A percentile compares a stretch with the other conserved stretches of the same genome.
phyloP scores from a whole-genome alignment of 2,888 invertebrate species.

The Dorcus hopei region DNA sequence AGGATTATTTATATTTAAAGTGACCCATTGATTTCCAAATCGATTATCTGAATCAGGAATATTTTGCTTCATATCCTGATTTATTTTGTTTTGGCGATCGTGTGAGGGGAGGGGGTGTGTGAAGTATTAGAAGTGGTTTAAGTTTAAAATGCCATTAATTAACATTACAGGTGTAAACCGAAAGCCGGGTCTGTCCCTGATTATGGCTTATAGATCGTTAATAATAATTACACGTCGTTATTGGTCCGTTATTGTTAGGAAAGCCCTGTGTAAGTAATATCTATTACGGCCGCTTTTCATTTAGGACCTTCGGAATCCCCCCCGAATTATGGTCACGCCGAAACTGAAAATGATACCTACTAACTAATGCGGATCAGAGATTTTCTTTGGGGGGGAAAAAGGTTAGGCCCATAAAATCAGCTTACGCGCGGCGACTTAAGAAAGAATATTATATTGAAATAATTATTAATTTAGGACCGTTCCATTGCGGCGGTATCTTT shows the following conservation, averaged over 20 bases:
- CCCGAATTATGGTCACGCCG: not conserved
- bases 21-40: too few relatives aligned
- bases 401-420: too few relatives aligned
- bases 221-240: conserved; percentile 4
- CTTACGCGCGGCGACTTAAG: too few relatives aligned
- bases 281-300: not conserved
- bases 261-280: conserved; percentile 1
- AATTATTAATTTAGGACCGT: too few relatives aligned
- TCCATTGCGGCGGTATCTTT: too few relatives aligned
- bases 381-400: too few relatives aligned
- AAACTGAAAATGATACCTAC: not conserved
- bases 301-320: not conserved
- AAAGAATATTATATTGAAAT: too few relatives aligned
- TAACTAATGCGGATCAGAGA: too few relatives aligned
- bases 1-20: too few relatives aligned
- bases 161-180: not conserved
- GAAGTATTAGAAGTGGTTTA: not conserved
- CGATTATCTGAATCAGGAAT: too few relatives aligned
- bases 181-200: not conserved
- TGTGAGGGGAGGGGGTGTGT: not conserved
- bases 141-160: not conserved
- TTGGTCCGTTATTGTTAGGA: not conserved
- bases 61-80: too few relatives aligned
- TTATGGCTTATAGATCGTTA: conserved; percentile 3
- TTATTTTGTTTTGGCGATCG: not conserved